Conservation (phyloP, 2,888 invertebrate genomes). For the Helicoverpa assulta region DNA sequence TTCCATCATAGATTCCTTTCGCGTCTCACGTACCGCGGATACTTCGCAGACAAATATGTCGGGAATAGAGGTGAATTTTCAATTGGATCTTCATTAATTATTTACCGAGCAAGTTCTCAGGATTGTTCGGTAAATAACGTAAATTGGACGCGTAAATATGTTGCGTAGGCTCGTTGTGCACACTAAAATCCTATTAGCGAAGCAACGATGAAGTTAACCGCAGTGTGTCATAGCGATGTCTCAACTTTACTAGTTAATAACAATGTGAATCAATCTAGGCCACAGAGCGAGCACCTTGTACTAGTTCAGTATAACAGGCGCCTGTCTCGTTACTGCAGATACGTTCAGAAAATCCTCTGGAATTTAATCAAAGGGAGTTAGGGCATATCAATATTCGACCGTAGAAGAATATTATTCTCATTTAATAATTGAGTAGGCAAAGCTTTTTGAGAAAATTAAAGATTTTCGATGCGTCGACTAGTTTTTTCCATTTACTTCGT, state of each 20-base stretch:
- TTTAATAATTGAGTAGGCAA: constrained; percentile 23
- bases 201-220: constrained; percentile 57
- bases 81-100: constrained; percentile 73
- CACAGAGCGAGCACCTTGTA: constrained; percentile 48
- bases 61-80: constrained; percentile 72
- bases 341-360: constrained; percentile 36
- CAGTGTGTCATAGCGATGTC: constrained; percentile 48
- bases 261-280: constrained; percentile 51
- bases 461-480: constrained; percentile 15
- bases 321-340: constrained; percentile 37
- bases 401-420: constrained; percentile 12
- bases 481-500: constrained; percentile 21
- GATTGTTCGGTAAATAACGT: constrained; percentile 65
- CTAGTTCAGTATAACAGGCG: constrained; percentile 41
- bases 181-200: constrained; percentile 59
- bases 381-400: constrained; percentile 17
- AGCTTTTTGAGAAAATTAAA: constrained; percentile 26
- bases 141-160: constrained; percentile 63
- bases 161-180: constrained; percentile 47
- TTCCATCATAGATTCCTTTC: constrained; percentile 77
- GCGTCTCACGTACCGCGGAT: constrained; percentile 70
- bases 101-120: constrained; percentile 64
- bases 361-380: constrained; percentile 45
- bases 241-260: constrained; percentile 57
- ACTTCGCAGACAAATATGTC: constrained; percentile 73